These are phyloP conservation scores for Celastrina argiolus DNA, from an alignment of 2,888 invertebrate genomes.

Conservation along the genomic window DNA sequence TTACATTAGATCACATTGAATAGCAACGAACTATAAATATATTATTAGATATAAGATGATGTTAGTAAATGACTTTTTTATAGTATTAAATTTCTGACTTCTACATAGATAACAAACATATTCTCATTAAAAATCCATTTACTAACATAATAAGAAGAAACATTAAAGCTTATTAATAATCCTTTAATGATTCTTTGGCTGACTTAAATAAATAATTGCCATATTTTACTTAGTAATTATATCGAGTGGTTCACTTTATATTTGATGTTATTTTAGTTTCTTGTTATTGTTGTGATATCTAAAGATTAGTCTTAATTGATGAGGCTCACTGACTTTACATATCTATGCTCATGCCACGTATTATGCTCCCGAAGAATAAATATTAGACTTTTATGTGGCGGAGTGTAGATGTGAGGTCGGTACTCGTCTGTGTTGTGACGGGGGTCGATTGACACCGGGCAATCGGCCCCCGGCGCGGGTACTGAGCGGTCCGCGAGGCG, in stretches of 20 bases:
- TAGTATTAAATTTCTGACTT: no score
- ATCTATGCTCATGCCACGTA: background rate
- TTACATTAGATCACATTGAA: no score
- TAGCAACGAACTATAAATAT: no score
- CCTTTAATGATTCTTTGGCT: background rate
- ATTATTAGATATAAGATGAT: no score
- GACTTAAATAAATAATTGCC: background rate
- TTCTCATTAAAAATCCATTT: background rate
- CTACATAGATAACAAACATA: background rate
- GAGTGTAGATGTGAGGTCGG: conserved; percentile 21
- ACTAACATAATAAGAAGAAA: background rate
- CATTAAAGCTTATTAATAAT: background rate
- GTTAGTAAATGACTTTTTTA: no score
- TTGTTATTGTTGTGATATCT: background rate
- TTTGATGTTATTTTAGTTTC: background rate
- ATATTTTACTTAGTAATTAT: background rate
- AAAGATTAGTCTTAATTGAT: background rate
- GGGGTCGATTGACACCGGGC: conserved; percentile 30
- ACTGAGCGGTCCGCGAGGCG: conserved; percentile 42
- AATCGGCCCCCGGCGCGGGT: conserved; percentile 31
- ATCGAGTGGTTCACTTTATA: conserved; percentile 27
- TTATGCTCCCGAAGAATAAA: background rate
- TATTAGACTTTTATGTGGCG: background rate
- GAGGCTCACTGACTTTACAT: background rate
- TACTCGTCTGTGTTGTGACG: conserved; percentile 16